Conservation (phyloP, 2,113 vertebrate species). For the Phoenicopterus ruber region DNA sequence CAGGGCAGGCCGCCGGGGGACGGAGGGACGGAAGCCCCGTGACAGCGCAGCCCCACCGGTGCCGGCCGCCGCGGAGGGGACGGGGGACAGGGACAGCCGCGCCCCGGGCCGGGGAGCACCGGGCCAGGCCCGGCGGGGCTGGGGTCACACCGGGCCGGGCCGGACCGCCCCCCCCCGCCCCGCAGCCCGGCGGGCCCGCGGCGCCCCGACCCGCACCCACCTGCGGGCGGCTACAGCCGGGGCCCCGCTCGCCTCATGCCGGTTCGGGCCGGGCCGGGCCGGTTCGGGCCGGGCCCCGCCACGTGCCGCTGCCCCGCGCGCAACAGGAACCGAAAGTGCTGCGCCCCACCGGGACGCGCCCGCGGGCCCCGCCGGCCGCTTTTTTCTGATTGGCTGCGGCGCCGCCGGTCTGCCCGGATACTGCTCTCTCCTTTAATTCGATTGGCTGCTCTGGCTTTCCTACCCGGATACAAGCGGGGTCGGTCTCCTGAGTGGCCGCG, state of each 20-base stretch:
- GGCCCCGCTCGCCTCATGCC: neutral
- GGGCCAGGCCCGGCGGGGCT: neutral
- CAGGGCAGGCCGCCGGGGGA: neutral
- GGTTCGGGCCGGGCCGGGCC: neutral
- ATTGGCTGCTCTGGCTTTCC: neutral
- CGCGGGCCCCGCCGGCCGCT: neutral
- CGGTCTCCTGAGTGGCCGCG: neutral
- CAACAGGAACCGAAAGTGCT: constrained; percentile 5
- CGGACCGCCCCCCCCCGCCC: too few relatives aligned
- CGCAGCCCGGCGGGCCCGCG: too few relatives aligned
- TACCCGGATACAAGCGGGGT: neutral
- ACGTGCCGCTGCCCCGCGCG: neutral
- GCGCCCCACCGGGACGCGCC: neutral
- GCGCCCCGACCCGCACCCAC: neutral
- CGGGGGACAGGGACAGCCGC: neutral
- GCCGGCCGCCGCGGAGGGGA: neutral
- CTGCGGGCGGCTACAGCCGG: neutral
- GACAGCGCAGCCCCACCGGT: neutral
- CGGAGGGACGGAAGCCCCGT: neutral
- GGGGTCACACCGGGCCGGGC: neutral
- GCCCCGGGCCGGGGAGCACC: neutral
- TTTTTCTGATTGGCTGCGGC: neutral
- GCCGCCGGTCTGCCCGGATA: neutral
- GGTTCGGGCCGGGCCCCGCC: neutral
- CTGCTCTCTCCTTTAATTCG: neutral